phyloP scores from a whole-genome alignment of 2,113 vertebrate species.

The Odontophorus gujanensis region DNA sequence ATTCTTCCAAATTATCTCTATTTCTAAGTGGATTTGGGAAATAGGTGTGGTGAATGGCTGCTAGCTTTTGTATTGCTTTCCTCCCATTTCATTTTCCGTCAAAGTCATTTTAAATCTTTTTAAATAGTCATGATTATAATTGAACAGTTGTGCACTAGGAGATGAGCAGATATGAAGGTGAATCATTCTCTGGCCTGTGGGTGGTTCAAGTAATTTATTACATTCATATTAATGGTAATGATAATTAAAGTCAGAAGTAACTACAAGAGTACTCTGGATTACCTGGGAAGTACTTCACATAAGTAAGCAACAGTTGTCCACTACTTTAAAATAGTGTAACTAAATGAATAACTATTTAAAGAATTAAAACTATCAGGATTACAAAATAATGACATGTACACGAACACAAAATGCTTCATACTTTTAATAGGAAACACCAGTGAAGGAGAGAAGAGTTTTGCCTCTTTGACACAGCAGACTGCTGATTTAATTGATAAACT shows the following conservation, averaged over 20 bases:
- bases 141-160: neutral
- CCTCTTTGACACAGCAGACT: neutral
- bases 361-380: neutral
- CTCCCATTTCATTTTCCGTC: slow-evolving; percentile 35
- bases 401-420: neutral
- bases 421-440: neutral
- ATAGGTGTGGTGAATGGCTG: neutral
- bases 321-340: neutral
- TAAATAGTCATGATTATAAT: slow-evolving; percentile 19
- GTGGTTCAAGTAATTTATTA: neutral
- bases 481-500: neutral
- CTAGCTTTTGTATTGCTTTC: slow-evolving; percentile 46
- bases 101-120: slow-evolving; percentile 22
- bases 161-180: neutral
- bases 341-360: slow-evolving; percentile 24
- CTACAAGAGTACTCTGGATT: neutral
- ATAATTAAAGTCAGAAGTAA: slow-evolving; percentile 8
- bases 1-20: slow-evolving; percentile 73
- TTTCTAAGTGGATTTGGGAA: slow-evolving; percentile 73
- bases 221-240: slow-evolving; percentile 3
- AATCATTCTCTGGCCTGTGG: slow-evolving; percentile 10
- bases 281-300: neutral
- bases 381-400: neutral
- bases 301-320: neutral
- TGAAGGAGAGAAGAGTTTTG: neutral